Base-by-base conservation (phyloP, 2,888 invertebrate genomes). In the Carabus problematicus region DNA sequence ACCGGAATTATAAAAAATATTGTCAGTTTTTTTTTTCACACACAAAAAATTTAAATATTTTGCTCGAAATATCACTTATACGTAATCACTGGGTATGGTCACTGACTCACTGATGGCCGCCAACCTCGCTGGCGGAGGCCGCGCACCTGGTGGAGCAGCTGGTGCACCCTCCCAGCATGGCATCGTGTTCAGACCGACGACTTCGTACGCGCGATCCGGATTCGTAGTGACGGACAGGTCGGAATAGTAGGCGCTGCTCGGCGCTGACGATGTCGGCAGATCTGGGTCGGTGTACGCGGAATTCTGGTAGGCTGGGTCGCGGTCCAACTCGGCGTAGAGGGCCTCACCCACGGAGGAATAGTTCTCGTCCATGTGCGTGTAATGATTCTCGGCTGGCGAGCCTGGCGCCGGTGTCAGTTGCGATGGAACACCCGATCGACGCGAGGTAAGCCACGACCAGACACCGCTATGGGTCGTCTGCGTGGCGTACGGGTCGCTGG, bases 241-340 rank as follows among this genome's bases (percentile, higher is more conserved):
- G 70, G 89, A 89, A 79, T 91, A 91, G 79, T 91, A 91, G 29
- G 90, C 90, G 80, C 90, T 90, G 77, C 89, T 90, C n/a, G 89
- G 89, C 8, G 89, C 89, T 71, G 87, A 87, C 39, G 86, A 86
- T 54, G 83, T 82, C 54, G 87, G 87, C 29, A 87, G 84, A 63
- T 86, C 86, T 9, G 84, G 85, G 73, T 86, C 85, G 8, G 83
- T 82, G 79, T 89, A 90, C 18, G 87, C 90, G 14, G 89, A 89
- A 80, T 90, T 91, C 77, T 90, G 90, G 77, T 90, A 90, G 63
- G 89, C 89, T 9, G 89, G 89, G 76, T 88, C 88, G 56, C 88
- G 84, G 79, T 91, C 90, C 73, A 91, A 80, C 79, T 91, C 90
- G 7, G 90, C 90, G 77, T 91, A 91, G 12, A 91, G 83, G 0